phyloP scores from a whole-genome alignment of 2,888 invertebrate genomes.

The Rhagonycha lutea region DNA sequence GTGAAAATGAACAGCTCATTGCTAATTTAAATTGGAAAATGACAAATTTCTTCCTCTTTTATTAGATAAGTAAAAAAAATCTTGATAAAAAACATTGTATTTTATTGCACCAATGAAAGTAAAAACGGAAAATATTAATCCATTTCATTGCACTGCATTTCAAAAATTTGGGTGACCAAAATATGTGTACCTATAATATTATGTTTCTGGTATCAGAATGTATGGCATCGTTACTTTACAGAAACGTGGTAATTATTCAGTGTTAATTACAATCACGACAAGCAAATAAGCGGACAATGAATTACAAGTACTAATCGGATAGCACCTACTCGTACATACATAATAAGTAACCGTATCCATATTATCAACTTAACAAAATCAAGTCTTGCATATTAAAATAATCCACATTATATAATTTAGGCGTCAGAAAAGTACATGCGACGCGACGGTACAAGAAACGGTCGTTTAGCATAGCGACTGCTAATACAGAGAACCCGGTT shows the following conservation, averaged over 20 bases:
- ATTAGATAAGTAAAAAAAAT: background rate
- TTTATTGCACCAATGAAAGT: background rate
- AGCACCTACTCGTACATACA: background rate
- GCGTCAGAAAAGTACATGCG: too few species aligned
- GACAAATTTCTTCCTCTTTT: background rate
- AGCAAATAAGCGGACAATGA: background rate
- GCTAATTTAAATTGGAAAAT: constrained; percentile 11
- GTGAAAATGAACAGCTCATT: constrained; percentile 8
- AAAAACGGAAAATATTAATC: background rate
- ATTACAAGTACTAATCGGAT: background rate
- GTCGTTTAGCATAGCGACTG: too few species aligned
- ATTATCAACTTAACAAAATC: background rate
- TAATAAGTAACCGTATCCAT: background rate
- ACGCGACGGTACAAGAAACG: too few species aligned
- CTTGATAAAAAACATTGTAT: background rate
- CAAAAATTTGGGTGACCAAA: background rate
- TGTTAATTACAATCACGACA: background rate
- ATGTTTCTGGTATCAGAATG: background rate
- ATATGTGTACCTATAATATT: background rate
- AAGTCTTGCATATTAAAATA: background rate
- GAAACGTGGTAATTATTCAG: background rate
- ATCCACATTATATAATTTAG: background rate
- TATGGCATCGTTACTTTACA: background rate
- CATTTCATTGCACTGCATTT: background rate
- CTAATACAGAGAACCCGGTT: too few species aligned